phyloP scores from a whole-genome alignment of 2,113 vertebrate species.

The Sceloporus tristichus region DNA sequence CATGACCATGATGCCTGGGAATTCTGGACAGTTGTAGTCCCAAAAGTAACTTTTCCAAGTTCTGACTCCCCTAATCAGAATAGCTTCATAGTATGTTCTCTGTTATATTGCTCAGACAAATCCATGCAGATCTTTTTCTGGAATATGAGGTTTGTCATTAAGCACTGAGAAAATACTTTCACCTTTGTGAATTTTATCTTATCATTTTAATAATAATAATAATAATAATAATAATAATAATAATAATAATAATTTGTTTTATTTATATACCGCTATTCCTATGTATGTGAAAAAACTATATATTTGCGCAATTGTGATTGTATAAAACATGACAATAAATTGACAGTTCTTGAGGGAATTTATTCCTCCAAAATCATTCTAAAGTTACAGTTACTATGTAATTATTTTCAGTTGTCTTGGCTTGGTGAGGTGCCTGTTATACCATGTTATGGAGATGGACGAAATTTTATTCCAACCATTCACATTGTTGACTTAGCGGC shows the following conservation, averaged over 20 bases:
- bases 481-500: constrained; percentile 89
- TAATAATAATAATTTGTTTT: too few species aligned
- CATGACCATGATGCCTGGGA: too few species aligned
- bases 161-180: constrained; percentile 22
- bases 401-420: constrained; percentile 83
- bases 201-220: too few species aligned
- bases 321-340: constrained; percentile 4
- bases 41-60: not conserved
- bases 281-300: not conserved
- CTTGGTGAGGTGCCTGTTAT: constrained; percentile 79
- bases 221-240: too few species aligned
- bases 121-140: not conserved
- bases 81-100: not conserved
- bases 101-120: not conserved
- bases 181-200: not conserved
- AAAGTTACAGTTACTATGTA: not conserved
- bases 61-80: not conserved
- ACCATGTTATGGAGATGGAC: constrained; percentile 88
- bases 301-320: not conserved
- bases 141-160: not conserved
- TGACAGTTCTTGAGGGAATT: not conserved
- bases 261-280: too few species aligned
- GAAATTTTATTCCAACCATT: constrained; percentile 88
- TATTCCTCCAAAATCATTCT: constrained; percentile 14
- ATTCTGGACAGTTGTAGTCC: too few species aligned